Percentiles rank a stretch among this genome's conserved stretches.
phyloP scores from a whole-genome alignment of 2,888 invertebrate species.

The Philereme vetulata region DNA sequence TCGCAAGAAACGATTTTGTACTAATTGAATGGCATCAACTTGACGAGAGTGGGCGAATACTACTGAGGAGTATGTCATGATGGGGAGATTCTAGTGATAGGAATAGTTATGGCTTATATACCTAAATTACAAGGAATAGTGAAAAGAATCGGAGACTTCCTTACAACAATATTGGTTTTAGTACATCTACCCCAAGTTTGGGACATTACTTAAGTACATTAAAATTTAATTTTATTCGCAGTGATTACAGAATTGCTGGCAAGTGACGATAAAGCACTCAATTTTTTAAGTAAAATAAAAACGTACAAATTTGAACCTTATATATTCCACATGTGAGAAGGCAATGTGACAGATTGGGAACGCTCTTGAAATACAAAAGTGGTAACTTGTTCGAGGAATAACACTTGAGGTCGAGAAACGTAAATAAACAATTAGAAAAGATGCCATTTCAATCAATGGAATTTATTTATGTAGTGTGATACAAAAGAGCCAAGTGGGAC shows the following conservation, averaged over 20 bases:
- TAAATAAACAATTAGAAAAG: constrained; percentile 27
- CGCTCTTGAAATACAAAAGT: constrained; percentile 20
- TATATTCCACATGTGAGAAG: not conserved
- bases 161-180: too few species aligned
- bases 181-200: too few species aligned
- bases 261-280: constrained; percentile 57
- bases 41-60: too few species aligned
- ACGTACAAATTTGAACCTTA: not conserved
- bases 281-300: constrained; percentile 43
- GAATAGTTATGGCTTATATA: too few species aligned
- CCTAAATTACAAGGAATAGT: too few species aligned
- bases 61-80: too few species aligned
- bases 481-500: not conserved
- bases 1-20: too few species aligned
- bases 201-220: too few species aligned
- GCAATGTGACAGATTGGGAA: constrained; percentile 17
- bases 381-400: constrained; percentile 17
- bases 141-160: too few species aligned
- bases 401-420: constrained; percentile 19
- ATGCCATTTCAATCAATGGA: constrained; percentile 11
- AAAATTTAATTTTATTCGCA: too few species aligned
- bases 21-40: too few species aligned
- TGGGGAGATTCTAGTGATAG: too few species aligned
- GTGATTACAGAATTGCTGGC: constrained; percentile 60
- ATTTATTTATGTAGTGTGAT: not conserved